A percentile compares a stretch with the other conserved stretches of the same genome.
Evolutionary conservation across 92 coral and sea anemone species (phyloP).

Genomic region (Plumapathes pennacea): DNA sequence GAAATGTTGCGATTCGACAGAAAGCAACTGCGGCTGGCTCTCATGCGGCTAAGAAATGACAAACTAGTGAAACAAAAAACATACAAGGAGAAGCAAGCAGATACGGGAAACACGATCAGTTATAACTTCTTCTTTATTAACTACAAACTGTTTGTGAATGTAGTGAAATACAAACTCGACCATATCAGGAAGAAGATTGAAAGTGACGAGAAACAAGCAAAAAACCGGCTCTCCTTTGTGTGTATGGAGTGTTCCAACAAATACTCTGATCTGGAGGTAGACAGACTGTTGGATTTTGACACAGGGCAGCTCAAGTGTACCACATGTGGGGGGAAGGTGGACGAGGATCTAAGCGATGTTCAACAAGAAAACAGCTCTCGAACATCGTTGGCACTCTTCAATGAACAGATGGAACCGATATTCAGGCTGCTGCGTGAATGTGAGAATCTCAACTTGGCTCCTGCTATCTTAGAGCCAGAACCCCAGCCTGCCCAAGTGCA

Average conservation of each 20-base stretch:
- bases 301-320: constrained; percentile 79
- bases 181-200: constrained; percentile 95
- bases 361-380: constrained; percentile 77
- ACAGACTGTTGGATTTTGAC: constrained; percentile 73
- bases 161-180: constrained; percentile 89
- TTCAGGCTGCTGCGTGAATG: constrained; percentile 80
- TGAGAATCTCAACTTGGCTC: constrained; percentile 90
- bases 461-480: constrained; percentile 89
- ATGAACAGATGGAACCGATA: constrained; percentile 89
- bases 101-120: constrained; percentile 75
- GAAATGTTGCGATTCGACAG: constrained; percentile 85
- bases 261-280: constrained; percentile 91
- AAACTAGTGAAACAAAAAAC: constrained; percentile 89
- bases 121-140: constrained; percentile 90
- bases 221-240: constrained; percentile 91
- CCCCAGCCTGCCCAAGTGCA: constrained; percentile 65
- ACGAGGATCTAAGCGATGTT: constrained; percentile 83
- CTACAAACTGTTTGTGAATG: constrained; percentile 94
- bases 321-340: constrained; percentile 76
- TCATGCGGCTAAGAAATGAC: constrained; percentile 83
- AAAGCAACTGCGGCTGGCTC: constrained; percentile 77
- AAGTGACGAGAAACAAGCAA: constrained; percentile 96
- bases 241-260: constrained; percentile 76
- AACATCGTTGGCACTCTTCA: constrained; percentile 83
- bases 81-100: constrained; percentile 85